Base-by-base conservation (phyloP, 2,888 invertebrate genomes). In the Cantharis nigra region DNA sequence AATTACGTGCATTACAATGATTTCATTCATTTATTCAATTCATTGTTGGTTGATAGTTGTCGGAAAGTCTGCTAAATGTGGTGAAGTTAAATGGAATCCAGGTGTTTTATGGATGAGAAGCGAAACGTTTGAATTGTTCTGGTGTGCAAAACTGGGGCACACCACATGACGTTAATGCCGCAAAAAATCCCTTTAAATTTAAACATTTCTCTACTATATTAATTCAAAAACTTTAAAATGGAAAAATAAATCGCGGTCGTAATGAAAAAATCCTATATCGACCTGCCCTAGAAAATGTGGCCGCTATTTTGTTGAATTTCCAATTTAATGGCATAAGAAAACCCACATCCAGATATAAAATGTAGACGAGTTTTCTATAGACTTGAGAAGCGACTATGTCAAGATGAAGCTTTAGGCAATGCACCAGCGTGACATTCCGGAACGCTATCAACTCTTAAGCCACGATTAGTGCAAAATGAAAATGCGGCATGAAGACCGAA, bases 1-100 rank as follows among this genome's bases (percentile, higher is more conserved):
- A 67, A 70, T 72, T 72, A 76, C 64, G 74, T 75, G 33, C 33
- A 71, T 75, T 72, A 76, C 70, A 78, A 75, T 75, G 75, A 75
- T 70, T 63, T 72, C 72, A 78, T 75, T 78, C 78, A 72, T 72
- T 70, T 67, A 67, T 67, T 67, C 78, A 72, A 78, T 75, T 78
- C 78, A 72, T 72, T 70, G 75, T 70, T 26, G 30, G 20, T 18
- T 26, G 65, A 9, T 49, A 49, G 65, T 70, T 75, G 74, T 63
- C 77, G 63, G 77, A 74, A 77, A 77, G 77, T 77, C 71, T 71
- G 72, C 62, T 70, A 71, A 71, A 69, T 30, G 76, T 26, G 30
- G n/a, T 75, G 63, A 67, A 33, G 69, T 71, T 69, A 26, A 63
- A 71, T 70, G 65, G 23, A 74, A 70, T 77, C 73, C 77, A 77